Conservation (phyloP, 2,797 vertebrate genomes). For the Pseudochaenichthys georgianus region DNA sequence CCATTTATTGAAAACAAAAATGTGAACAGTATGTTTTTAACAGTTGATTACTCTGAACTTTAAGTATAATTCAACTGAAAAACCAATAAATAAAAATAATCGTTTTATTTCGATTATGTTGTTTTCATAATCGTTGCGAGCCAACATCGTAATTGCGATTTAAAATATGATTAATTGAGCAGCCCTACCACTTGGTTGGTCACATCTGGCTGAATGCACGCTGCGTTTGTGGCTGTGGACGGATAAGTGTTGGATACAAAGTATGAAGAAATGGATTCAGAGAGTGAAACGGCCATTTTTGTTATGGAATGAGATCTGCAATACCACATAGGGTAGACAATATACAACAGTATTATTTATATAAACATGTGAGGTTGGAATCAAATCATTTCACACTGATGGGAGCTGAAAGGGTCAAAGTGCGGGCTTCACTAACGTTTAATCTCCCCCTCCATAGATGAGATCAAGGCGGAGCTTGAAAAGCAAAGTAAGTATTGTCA, state of each 20-base stretch:
- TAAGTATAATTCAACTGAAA: no score
- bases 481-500: constrained; percentile 90
- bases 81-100: no score
- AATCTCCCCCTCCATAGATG: constrained; percentile 85
- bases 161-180: no score
- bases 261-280: neutral
- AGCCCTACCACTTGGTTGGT: neutral
- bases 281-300: neutral
- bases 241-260: constrained; percentile 1
- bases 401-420: constrained; percentile 21
- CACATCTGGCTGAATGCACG: constrained; percentile 11
- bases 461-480: constrained; percentile 96
- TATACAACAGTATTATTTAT: neutral
- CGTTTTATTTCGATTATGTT: no score
- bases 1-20: no score
- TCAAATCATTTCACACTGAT: constrained; percentile 2
- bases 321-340: neutral
- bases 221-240: neutral
- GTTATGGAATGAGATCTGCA: neutral
- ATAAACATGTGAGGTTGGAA: no score
- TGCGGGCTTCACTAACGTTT: constrained; percentile 37
- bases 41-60: no score
- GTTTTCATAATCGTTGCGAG: no score
- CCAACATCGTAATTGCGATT: no score
- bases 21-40: no score